Evolutionary conservation across 2,113 vertebrate species (phyloP).

Genomic region (Phoxinus phoxinus): DNA sequence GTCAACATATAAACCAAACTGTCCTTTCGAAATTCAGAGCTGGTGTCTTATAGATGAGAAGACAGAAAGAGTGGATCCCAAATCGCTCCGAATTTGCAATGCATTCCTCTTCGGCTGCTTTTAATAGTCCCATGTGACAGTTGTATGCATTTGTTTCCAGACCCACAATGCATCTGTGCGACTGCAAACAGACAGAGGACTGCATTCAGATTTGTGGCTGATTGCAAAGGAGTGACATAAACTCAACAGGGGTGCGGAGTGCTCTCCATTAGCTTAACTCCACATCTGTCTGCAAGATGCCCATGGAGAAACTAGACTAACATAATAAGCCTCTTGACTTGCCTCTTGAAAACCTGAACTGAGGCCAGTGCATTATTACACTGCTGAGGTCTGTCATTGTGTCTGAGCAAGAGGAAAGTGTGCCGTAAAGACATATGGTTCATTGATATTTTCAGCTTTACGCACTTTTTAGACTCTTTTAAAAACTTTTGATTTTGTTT

Average conservation of each 20-base stretch:
- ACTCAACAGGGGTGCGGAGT: constrained; percentile 25
- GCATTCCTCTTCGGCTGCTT: constrained; percentile 62
- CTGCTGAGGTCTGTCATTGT: neutral
- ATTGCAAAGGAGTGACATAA: constrained; percentile 63
- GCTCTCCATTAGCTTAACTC: constrained; percentile 56
- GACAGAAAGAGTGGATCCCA: neutral
- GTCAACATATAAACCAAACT: neutral
- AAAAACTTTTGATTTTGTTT: too few species aligned
- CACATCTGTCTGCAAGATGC: constrained; percentile 49
- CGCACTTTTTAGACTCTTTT: neutral
- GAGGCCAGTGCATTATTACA: neutral
- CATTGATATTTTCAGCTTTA: neutral
- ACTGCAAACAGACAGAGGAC: constrained; percentile 57
- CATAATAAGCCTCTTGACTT: neutral
- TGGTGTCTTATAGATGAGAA: neutral
- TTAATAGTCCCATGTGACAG: constrained; percentile 58
- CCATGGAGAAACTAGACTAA: neutral
- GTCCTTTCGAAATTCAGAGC: neutral
- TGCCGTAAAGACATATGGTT: neutral
- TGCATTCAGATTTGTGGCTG: constrained; percentile 25
- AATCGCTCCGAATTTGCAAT: constrained; percentile 40
- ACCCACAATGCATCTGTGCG: constrained; percentile 55
- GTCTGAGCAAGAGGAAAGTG: neutral
- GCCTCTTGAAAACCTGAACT: neutral
- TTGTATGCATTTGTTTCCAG: constrained; percentile 51